Evolutionary conservation across 2,113 vertebrate species (phyloP), one percentile per base, ranked within the genome.

Genomic region (Hiodon alosoides): DNA sequence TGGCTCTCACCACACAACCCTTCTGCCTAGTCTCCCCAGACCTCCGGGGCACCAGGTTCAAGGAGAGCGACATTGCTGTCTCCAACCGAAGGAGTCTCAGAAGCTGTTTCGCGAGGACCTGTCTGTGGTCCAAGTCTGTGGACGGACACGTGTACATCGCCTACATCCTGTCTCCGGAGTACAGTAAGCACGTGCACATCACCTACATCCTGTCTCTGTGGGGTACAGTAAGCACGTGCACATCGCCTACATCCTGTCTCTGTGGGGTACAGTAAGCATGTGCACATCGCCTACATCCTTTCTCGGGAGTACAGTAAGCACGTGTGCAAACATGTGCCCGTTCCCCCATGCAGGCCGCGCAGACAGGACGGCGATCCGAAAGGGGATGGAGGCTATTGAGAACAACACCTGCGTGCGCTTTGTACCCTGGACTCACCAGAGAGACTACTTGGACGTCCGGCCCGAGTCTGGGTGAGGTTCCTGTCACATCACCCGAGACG

Each of bases 391-490:
- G 71, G 90, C 89, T 73, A 79, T 94, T 76, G 90, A 92, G 79
- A 86, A 88, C 0, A 81, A 89, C 52, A 95, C 94, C 58, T 96
- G 94, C 71, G 87, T 96, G 76, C 85, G 86, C 4, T 95, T 95
- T 84, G 87, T 94, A 79, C 90, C 89, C 3, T 82, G 77, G 72
- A 94, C 91, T 69, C 91, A 90, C 77, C 91, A 96, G 87, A 79
- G 68, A 62, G 92, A 95, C 87, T 95, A 88, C 0, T 80, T 95
- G 6, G 89, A 93, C 70, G 88, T 95, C 78, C 89, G 92, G 81
- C 85, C 83, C 65, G 92, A 92, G 76, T 86, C 92, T 75, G 93
- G 92, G 93, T 94, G 83, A 90, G 90, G 31, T 31, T 31, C 31
- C 31, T 31, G 31, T 31, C 31, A 31, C 31, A 31, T 31, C 31